Conservation (phyloP, 2,888 invertebrate genomes). For the Xiphydria camelus region DNA sequence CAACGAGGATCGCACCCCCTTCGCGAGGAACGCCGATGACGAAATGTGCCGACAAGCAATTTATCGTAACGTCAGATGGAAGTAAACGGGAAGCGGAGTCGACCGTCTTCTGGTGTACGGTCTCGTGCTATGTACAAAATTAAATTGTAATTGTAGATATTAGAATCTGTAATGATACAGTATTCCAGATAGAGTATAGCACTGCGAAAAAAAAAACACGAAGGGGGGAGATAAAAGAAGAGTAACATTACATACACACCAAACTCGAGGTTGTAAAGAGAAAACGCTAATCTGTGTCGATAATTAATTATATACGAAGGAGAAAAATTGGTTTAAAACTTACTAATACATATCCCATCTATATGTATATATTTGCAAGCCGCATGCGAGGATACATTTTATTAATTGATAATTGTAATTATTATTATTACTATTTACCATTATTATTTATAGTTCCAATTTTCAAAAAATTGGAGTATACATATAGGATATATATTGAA, state of each 20-base stretch:
- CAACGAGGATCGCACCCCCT: too few species aligned
- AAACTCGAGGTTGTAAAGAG: slow-evolving; percentile 49
- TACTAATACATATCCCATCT: slow-evolving; percentile 54
- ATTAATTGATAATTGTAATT: slow-evolving; percentile 37
- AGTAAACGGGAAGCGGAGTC: not conserved
- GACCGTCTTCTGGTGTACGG: slow-evolving; percentile 40
- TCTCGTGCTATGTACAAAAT: slow-evolving; percentile 44
- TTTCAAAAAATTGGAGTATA: slow-evolving; percentile 19
- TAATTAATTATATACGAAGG: slow-evolving; percentile 34
- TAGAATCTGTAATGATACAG: slow-evolving; percentile 43
- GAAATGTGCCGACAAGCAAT: too few species aligned
- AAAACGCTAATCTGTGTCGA: slow-evolving; percentile 38
- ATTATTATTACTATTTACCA: slow-evolving; percentile 31
- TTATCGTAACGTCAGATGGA: too few species aligned
- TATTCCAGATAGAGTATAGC: slow-evolving; percentile 43
- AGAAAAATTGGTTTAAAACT: slow-evolving; percentile 32
- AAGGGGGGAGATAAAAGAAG: slow-evolving; percentile 11
- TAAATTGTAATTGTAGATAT: slow-evolving; percentile 47
- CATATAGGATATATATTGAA: slow-evolving; percentile 12
- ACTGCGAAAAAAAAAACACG: slow-evolving; percentile 28
- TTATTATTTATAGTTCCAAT: slow-evolving; percentile 37
- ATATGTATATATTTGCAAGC: slow-evolving; percentile 56
- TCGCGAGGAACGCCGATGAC: too few species aligned
- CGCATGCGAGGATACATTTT: slow-evolving; percentile 40
- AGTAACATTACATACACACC: slow-evolving; percentile 16